A percentile compares a stretch with the other conserved stretches of the same genome.
Evolutionary conservation across 2,797 vertebrate genomes (phyloP).

Genomic region (Esox masquinongy): DNA sequence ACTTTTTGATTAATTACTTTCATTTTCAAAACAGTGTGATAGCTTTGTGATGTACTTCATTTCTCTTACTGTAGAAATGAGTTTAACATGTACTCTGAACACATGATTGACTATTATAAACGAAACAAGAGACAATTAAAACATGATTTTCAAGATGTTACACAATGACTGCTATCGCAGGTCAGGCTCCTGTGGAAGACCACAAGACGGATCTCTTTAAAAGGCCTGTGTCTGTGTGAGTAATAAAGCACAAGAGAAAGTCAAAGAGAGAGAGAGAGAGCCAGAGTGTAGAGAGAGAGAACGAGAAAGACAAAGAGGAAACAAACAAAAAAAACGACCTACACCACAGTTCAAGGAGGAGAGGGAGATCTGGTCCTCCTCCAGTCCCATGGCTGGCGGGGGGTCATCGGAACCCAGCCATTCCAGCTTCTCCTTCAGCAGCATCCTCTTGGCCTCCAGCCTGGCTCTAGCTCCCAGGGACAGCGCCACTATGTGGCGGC

Average conservation of each 20-base stretch:
- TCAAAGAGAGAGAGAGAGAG: neutral
- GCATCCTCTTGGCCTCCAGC: slow-evolving; percentile 83
- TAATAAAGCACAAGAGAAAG: neutral
- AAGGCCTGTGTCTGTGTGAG: neutral
- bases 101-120: too few relatives aligned
- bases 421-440: slow-evolving; percentile 80
- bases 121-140: too few relatives aligned
- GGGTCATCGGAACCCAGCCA: slow-evolving; percentile 76
- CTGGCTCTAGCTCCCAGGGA: slow-evolving; percentile 81
- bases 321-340: slow-evolving; percentile 46
- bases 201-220: too few relatives aligned
- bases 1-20: too few relatives aligned
- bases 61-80: too few relatives aligned
- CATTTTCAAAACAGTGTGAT: too few relatives aligned
- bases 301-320: neutral
- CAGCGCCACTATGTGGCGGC: slow-evolving; percentile 80
- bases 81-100: too few relatives aligned
- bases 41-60: too few relatives aligned
- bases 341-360: slow-evolving; percentile 75
- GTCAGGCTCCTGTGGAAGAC: too few relatives aligned
- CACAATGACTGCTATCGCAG: too few relatives aligned
- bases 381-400: slow-evolving; percentile 70
- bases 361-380: slow-evolving; percentile 73
- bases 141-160: too few relatives aligned
- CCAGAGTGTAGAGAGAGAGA: neutral